Evolutionary conservation across 2,888 invertebrate genomes (phyloP), one percentile per base, ranked within the genome.

Genomic region (Rotaria socialis): DNA sequence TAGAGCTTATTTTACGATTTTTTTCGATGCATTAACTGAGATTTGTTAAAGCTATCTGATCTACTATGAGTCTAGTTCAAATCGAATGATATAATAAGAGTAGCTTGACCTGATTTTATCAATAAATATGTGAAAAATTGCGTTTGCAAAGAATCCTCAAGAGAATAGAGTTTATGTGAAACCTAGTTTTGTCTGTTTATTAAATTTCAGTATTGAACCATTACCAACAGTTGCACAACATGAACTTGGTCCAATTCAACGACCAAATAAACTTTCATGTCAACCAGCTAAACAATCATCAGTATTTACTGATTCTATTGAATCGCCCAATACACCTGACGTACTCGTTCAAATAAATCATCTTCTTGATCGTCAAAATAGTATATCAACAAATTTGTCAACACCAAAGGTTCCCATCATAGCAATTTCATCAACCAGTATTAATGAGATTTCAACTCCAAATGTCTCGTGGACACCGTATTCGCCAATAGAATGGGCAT

Each of bases 291-390:
- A 8, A 11, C 22, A 22, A 80, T 11, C 80, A 47, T 41, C 22
- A 14, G 47, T 47, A 11, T 0, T 24, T n/a, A 47, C 24, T 24
- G 47, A 47, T 47, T 24, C 47, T n/a, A 8, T 2, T n/a, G 11
- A 43, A 24, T 47, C 80, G 0, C 80, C 80, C 1, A 35, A 8
- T 24, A 80, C 80, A 47, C 80, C 80, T 1, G 80, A 80, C 11
- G 80, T 80, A 47, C 47, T 80, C 4, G 80, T 47, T 80, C 80
- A 80, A 43, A 80, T 80, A 47, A 80, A 80, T 80, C 80, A 14
- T 47, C 43, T 80, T 47, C 43, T 80, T 47, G 47, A 80, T 80
- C 80, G 47, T 80, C 47, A 47, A 80, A 47, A 80, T n/a, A 47
- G 24, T 43, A 4, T 80, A 24, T 1, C n/a, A 24, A 47, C 24